Evolutionary conservation across 2,888 invertebrate species (phyloP), one percentile per base, ranked within the genome.

Genomic region (Phortica okadai): DNA sequence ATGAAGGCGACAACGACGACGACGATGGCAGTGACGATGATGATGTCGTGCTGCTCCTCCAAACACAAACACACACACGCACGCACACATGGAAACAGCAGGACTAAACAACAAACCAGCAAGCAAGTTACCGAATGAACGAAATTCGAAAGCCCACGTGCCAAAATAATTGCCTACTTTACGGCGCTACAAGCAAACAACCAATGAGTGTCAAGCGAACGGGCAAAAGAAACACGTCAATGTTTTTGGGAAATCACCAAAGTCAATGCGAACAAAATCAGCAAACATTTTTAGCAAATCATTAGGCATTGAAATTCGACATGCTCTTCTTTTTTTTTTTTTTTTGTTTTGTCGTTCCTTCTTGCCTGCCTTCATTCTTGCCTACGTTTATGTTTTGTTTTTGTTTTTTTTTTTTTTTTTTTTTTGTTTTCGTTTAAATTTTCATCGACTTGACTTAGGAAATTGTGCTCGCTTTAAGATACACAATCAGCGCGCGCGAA

Each of bases 401-500:
- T 62, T 16, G 69, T 10, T 66, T 11, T 66, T n/a, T 8, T 66
- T 11, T 10, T 66, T 11, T 66, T n/a, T 8, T 66, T 11, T 62
- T 21, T 7, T 21, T 16, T 2, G 16, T 16, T 2, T 8, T 2
- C 10, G 14, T 59, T 50, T 50, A 50, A 50, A 50, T 11, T 11
- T 11, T 50, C 50, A 2, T 50, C 50, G 82, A 85, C 80, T 79
- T 5, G 33, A 33, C 33, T 33, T 33, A 33, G 1, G 33, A 5
- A 76, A 79, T 70, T 78, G 76, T 73, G 72, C 77, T 25, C 1
- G 74, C 83, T 82, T 85, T 87, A 85, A 87, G 79, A 76, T 76
- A 74, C 75, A 81, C 83, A 85, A 85, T 85, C 85, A 84, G 81
- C 82, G 81, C 83, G 82, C 82, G 80, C 76, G 78, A 85, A 85